Evolutionary conservation across 2,797 vertebrate genomes (phyloP).

Genomic region (Pteronotus mesoamericanus): DNA sequence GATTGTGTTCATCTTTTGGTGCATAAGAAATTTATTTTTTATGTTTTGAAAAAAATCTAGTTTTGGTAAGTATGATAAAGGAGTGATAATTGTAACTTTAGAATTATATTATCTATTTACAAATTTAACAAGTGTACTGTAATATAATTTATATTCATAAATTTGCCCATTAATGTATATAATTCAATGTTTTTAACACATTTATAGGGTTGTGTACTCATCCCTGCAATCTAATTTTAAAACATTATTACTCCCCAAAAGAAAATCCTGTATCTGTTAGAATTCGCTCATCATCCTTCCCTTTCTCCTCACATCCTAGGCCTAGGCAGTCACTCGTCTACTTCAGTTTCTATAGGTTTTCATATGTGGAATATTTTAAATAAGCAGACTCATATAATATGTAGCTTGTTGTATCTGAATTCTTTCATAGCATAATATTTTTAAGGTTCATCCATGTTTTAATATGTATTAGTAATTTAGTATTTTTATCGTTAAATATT

Average conservation of each 20-base stretch:
- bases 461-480: neutral
- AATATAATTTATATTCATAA: neutral
- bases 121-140: neutral
- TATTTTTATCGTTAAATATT: neutral
- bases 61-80: neutral
- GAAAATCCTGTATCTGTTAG: neutral
- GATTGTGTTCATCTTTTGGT: neutral
- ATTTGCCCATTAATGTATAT: neutral
- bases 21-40: neutral
- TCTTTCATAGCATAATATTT: neutral
- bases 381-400: neutral
- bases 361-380: neutral
- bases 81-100: neutral
- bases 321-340: neutral
- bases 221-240: neutral
- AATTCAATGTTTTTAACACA: neutral
- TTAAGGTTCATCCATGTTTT: neutral
- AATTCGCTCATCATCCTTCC: neutral
- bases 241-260: neutral
- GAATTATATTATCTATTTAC: neutral
- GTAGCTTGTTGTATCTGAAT: neutral
- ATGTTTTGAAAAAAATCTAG: neutral
- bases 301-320: neutral
- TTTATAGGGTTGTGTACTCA: neutral
- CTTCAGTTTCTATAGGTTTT: neutral